A percentile compares a stretch with the other conserved stretches of the same genome.
Conservation (phyloP, 2,113 vertebrate species). For the Heteronetta atricapilla region DNA sequence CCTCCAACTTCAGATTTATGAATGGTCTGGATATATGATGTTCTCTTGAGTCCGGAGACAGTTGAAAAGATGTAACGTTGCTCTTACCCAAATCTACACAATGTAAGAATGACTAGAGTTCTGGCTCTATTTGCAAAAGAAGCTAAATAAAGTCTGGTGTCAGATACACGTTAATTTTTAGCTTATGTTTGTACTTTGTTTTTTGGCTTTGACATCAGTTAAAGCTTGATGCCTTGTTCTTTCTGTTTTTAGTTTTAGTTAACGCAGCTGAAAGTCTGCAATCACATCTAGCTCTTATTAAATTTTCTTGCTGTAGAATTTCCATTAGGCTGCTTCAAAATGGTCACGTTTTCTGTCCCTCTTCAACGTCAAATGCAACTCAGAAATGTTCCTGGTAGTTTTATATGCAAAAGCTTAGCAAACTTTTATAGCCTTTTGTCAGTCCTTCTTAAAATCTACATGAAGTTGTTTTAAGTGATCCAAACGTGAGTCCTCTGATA, state of each 20-base stretch:
- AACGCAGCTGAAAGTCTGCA: not conserved
- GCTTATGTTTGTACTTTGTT: not conserved
- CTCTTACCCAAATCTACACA: not conserved
- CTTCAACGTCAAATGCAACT: not conserved
- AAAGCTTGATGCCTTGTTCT: not conserved
- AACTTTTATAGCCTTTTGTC: not conserved
- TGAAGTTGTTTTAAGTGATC: not conserved
- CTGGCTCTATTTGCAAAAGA: not conserved
- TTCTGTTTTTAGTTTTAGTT: constrained; percentile 8
- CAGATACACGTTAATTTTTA: not conserved
- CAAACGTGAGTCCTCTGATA: not conserved
- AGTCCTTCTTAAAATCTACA: not conserved
- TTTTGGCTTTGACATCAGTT: not conserved
- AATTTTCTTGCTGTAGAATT: not conserved
- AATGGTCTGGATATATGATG: not conserved
- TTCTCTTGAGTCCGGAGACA: not conserved
- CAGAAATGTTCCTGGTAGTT: not conserved
- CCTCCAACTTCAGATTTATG: not conserved
- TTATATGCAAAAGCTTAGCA: not conserved
- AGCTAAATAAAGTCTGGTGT: not conserved
- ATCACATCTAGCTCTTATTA: not conserved
- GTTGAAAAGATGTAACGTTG: not conserved
- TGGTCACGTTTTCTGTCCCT: not conserved
- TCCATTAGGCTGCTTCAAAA: not conserved
- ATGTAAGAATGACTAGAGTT: not conserved